Conservation (phyloP, 2,797 vertebrate species). For the Gobio occitaniae region DNA sequence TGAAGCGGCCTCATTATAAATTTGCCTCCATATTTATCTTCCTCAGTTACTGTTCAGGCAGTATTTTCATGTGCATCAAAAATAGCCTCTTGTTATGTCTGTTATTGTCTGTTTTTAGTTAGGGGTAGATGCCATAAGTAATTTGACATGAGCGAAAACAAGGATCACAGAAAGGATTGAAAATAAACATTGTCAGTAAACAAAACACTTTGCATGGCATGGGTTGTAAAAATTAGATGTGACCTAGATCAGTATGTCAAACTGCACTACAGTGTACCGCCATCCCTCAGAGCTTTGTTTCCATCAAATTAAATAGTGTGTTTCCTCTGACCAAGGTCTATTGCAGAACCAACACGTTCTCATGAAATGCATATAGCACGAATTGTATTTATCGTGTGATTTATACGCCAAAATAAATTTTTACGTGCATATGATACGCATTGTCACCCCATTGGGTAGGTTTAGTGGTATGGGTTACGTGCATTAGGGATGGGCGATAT, state of each 20-base stretch:
- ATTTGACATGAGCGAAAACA: neutral
- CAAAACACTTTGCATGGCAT: neutral
- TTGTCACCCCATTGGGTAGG: too few relatives aligned
- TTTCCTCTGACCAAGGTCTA: constrained; percentile 3
- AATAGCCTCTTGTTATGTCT: neutral
- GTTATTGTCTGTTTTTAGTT: constrained; percentile 4
- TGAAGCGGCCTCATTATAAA: constrained; percentile 1
- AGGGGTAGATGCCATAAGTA: neutral
- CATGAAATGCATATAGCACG: too few relatives aligned
- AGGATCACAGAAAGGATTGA: neutral
- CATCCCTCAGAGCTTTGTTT: neutral
- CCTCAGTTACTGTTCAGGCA: neutral
- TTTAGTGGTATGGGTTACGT: too few relatives aligned
- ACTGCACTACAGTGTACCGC: neutral
- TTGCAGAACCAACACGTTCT: neutral
- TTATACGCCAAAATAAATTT: too few relatives aligned
- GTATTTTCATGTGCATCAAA: neutral
- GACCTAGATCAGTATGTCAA: neutral
- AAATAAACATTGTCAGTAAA: neutral
- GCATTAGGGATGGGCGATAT: too few relatives aligned
- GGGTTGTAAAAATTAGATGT: neutral
- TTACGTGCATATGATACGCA: too few relatives aligned
- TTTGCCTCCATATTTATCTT: constrained; percentile 9
- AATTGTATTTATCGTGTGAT: too few relatives aligned
- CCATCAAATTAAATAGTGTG: neutral